Evolutionary conservation across 2,888 invertebrate species (phyloP), one percentile per base, ranked within the genome.

Genomic region (Spodoptera exigua): DNA sequence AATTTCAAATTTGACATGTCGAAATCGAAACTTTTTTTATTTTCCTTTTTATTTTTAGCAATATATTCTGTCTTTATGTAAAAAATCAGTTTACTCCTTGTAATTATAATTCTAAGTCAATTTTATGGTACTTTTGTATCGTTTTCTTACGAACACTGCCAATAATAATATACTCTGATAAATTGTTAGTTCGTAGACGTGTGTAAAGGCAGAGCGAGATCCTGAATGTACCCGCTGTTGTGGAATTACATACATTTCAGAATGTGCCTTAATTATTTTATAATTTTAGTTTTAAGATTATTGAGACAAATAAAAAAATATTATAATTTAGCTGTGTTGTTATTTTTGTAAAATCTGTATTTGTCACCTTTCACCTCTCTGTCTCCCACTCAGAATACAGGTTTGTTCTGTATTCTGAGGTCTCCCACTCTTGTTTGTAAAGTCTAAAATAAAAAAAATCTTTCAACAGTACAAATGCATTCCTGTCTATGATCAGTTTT

Each of bases 221-320:
- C 74, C 61, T 64, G 65, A 63, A 66, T 74, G 61, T 64, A 39
- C 35, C 47, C 57, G 46, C 43, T 46, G 36, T 44, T 17, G 41
- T 49, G 79, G 60, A 47, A 53, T 48, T 56, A 68, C 53, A 77
- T 69, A 73, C 70, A 74, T 76, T 76, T 78, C 77, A 74, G 79
- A 80, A 82, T 80, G 85, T 83, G 84, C 85, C 84, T 84, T 84
- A 79, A 76, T 76, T 76, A 85, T 79, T 79, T 67, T 81, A 83
- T 74, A 76, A 80, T 78, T 63, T 71, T 81, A 82, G 77, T 61
- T 75, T 56, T 81, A 77, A 64, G 67, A 69, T 65, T 76, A 80
- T 66, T 55, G 76, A 74, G 67, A 71, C 68, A 79, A 27, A 73
- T 79, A 83, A 82, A 80, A n/a, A 55, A 72, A 73, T 58, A 59